Conservation (phyloP, 2,113 vertebrate species). For the Uria lomvia region DNA sequence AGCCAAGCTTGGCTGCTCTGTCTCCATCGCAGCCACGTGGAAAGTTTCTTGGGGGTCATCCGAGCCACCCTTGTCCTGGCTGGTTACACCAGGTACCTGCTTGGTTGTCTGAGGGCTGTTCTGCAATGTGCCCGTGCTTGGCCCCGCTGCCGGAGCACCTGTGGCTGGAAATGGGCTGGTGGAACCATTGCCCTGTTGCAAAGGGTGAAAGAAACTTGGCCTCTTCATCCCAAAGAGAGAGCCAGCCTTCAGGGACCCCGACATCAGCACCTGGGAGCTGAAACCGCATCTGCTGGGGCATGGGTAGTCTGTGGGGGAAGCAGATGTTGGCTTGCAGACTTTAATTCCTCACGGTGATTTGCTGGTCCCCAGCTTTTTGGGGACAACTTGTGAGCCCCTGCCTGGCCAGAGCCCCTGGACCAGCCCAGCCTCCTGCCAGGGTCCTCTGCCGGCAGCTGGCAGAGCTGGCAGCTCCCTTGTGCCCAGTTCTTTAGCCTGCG, state of each 20-base stretch:
- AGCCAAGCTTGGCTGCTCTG: not conserved
- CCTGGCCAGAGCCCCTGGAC: not conserved
- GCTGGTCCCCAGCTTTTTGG: not conserved
- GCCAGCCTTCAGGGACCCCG: not conserved
- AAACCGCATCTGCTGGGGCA: accelerated
- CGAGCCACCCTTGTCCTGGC: not conserved
- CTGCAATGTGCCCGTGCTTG: not conserved
- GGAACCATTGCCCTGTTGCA: not conserved
- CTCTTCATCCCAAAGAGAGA: not conserved
- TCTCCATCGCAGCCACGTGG: not conserved
- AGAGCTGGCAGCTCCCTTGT: not conserved
- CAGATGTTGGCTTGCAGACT: not conserved
- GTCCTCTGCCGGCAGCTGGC: not conserved
- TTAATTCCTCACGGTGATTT: not conserved
- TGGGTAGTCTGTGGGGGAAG: not conserved
- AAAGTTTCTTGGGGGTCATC: not conserved
- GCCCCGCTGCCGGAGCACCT: not conserved
- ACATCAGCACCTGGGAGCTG: not conserved
- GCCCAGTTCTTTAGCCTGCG: not conserved
- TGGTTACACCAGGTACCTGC: not conserved
- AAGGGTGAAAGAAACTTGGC: not conserved
- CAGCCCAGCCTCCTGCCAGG: not conserved
- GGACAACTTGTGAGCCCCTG: not conserved
- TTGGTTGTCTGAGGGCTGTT: not conserved
- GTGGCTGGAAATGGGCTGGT: not conserved